Conservation (phyloP, 2,888 invertebrate genomes). For the Campoletis raptor region DNA sequence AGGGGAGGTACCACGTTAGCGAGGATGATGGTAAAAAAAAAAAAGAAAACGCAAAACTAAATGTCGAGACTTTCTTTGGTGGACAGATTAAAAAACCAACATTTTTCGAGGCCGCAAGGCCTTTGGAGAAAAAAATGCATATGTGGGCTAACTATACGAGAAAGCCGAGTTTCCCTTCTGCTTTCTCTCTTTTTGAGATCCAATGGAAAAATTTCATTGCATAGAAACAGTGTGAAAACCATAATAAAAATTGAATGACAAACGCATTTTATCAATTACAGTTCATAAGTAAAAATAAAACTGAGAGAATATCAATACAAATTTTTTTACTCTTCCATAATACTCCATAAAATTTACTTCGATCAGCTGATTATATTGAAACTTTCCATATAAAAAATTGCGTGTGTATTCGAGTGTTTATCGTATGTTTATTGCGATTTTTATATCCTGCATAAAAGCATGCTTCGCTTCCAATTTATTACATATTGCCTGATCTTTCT, state of each 20-base stretch:
- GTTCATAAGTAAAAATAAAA: background rate
- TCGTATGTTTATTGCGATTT: background rate
- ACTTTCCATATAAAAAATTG: background rate
- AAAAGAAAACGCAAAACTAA: conserved; percentile 62
- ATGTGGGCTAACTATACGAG: conserved; percentile 50
- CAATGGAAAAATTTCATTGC: conserved; percentile 35
- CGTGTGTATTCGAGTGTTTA: background rate
- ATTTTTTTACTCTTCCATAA: background rate
- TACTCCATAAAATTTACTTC: background rate
- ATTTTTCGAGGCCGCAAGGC: conserved; percentile 36
- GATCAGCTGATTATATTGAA: background rate
- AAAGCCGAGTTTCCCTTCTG: background rate
- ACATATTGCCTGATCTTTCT: background rate
- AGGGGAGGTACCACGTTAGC: background rate
- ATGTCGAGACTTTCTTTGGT: conserved; percentile 61
- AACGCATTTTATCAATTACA: background rate
- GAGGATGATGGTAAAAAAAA: conserved; percentile 44
- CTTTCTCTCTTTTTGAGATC: background rate
- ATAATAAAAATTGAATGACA: background rate
- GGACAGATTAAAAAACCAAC: conserved; percentile 64
- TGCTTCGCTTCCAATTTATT: background rate
- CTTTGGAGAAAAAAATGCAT: background rate
- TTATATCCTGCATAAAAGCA: background rate
- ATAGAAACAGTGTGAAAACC: conserved; percentile 7
- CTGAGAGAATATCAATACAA: background rate